A percentile compares a stretch with the other conserved stretches of the same genome.
phyloP scores from a whole-genome alignment of 2,888 invertebrate species.

The Xestia sexstrigata region DNA sequence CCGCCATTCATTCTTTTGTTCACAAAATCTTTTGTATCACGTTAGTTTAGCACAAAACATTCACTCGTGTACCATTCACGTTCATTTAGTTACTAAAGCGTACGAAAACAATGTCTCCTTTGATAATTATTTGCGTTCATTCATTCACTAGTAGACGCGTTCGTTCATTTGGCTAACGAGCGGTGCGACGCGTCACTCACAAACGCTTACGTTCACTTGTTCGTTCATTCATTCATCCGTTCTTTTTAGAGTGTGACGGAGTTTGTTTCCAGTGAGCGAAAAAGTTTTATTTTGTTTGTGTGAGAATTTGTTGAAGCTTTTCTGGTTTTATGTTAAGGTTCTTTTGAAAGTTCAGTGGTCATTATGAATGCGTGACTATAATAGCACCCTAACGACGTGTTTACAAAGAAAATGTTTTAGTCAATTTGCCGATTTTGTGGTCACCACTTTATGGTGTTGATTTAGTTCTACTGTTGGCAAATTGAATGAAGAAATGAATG shows the following conservation, averaged over 20 bases:
- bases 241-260: constrained; percentile 32
- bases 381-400: background rate
- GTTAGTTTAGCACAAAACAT: constrained; percentile 52
- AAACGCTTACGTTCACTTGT: constrained; percentile 48
- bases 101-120: constrained; percentile 60
- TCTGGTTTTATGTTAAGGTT: background rate
- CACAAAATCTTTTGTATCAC: constrained; percentile 44
- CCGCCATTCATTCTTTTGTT: constrained; percentile 41
- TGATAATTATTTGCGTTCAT: constrained; percentile 63
- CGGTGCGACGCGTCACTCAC: constrained; percentile 49
- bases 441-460: background rate
- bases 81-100: constrained; percentile 55
- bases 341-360: background rate
- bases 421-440: background rate
- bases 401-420: background rate
- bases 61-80: constrained; percentile 22
- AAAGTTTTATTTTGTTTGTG: constrained; percentile 20
- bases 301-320: background rate
- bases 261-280: constrained; percentile 29
- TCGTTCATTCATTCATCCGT: constrained; percentile 53
- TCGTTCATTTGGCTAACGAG: constrained; percentile 68
- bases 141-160: constrained; percentile 44
- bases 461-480: background rate
- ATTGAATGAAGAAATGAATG: background rate
- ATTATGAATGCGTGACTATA: constrained; percentile 18